Base-by-base conservation (phyloP, 2,797 vertebrate genomes). In the Hemitrygon akajei region DNA sequence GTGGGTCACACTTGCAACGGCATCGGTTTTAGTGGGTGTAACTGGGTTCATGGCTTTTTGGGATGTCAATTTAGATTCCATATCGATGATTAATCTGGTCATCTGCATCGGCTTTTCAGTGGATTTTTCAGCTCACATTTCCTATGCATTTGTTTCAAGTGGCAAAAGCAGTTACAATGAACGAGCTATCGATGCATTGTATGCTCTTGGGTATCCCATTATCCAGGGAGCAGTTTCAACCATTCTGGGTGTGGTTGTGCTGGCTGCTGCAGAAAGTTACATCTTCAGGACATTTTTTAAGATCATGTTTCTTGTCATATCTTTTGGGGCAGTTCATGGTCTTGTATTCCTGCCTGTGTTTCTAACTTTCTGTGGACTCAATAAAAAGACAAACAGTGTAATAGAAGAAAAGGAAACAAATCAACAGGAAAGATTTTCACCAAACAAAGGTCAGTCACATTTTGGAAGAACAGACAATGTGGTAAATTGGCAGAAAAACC, bases 101-200 rank as follows among this genome's bases (percentile, higher is more conserved):
- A 98, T 98, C 95, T 98, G 98, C 94, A 97, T 98, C 7, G 98
- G 98, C 7, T 98, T 98, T 95, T 98, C 98, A 0, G 98, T 99
- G 0, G 97, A 98, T 94, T 98, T 98, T 95, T 98, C 97, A 25
- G 97, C 97, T 73, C 98, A 98, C 20, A 96, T 98, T 95, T 97
- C 97, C 2, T 98, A 98, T 91, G 95, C 96, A 7, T 98, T 97
- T 94, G 96, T 98, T 94, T 96, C 96, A 0, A 98, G 97, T 94
- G 0, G 94, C 20, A 96, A 97, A 94, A 0, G 87, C 0, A 95
- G 96, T 1, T 94, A 94, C 40, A 97, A 98, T 37, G 71, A 95
- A 81, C 97, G 94, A 94, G 94, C 96, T 0, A 77, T 95, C 2
- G 96, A 98, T 11, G 97, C 97, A 6, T 94, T 99, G 84, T 95